Conservation (phyloP, 2,113 vertebrate species). For the Sander vitreus region DNA sequence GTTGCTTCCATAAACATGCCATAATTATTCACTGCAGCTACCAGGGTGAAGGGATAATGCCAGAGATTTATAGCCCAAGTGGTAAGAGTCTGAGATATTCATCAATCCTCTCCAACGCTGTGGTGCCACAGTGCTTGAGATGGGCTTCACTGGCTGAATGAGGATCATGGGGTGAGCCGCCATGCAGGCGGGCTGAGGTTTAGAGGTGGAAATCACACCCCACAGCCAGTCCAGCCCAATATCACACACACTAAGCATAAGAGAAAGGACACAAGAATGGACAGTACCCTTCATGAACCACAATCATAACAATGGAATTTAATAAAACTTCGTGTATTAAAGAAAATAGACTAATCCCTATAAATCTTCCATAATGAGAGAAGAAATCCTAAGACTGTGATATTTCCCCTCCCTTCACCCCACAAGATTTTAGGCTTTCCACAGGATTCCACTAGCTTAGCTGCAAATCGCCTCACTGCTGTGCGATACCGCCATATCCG, state of each 20-base stretch:
- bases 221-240: constrained; percentile 17
- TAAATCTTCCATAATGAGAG: constrained; percentile 81
- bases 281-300: constrained; percentile 63
- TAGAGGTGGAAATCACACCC: constrained; percentile 53
- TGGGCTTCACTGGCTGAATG: constrained; percentile 64
- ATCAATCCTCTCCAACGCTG: constrained; percentile 68
- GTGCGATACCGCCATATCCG: constrained; percentile 69
- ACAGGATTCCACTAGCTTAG: constrained; percentile 83
- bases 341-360: constrained; percentile 81
- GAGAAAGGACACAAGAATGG: constrained; percentile 59
- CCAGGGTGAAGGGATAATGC: constrained; percentile 73
- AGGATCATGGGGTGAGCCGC: constrained; percentile 73
- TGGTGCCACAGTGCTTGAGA: constrained; percentile 66
- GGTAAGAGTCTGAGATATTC: constrained; percentile 73
- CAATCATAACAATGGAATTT: constrained; percentile 76
- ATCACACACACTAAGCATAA: constrained; percentile 19
- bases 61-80: constrained; percentile 79
- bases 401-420: constrained; percentile 81
- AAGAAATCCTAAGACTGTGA: constrained; percentile 82
- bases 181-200: constrained; percentile 60
- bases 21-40: constrained; percentile 76
- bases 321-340: constrained; percentile 78
- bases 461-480: constrained; percentile 80
- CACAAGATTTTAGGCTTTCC: constrained; percentile 83
- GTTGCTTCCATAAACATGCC: constrained; percentile 78